A percentile compares a stretch with the other conserved stretches of the same genome.
Evolutionary conservation across 2,113 vertebrate genomes (phyloP).

Genomic region (Nibea coibor): DNA sequence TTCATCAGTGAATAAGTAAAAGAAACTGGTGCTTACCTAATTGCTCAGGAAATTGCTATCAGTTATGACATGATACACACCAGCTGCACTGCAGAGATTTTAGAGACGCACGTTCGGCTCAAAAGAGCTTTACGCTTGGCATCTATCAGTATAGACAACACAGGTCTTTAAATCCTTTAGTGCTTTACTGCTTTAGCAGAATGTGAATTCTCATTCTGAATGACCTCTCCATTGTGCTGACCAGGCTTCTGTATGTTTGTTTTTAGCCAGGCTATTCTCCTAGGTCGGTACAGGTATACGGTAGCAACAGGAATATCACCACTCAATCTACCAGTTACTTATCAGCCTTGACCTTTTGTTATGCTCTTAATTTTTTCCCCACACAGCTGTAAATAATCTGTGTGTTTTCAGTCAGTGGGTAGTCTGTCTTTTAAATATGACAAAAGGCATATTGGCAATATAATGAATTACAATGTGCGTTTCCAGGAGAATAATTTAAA

Average conservation of each 20-base stretch:
- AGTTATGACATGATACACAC: conserved; percentile 2
- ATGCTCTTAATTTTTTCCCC: neutral
- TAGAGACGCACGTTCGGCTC: neutral
- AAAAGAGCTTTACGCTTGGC: conserved; percentile 16
- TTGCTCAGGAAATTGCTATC: neutral
- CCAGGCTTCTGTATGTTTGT: conserved; percentile 8
- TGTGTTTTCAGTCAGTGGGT: neutral
- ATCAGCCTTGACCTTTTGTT: neutral
- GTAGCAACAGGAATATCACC: neutral
- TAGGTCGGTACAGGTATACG: neutral
- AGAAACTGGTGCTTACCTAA: neutral
- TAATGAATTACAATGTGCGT: neutral
- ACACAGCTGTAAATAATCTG: neutral
- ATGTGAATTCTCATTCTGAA: neutral
- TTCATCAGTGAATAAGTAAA: conserved; percentile 18
- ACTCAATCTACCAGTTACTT: neutral
- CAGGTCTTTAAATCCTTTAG: neutral
- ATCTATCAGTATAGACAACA: conserved; percentile 23
- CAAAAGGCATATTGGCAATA: neutral
- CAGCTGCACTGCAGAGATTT: conserved; percentile 20
- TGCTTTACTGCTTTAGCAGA: neutral
- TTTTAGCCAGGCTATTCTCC: neutral
- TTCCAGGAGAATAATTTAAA: conserved; percentile 12
- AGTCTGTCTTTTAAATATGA: conserved; percentile 1
- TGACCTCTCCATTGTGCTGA: conserved; percentile 9